These are phyloP conservation scores for Conistra vaccinii DNA, from an alignment of 2,888 invertebrate genomes.

Conservation along the genomic window DNA sequence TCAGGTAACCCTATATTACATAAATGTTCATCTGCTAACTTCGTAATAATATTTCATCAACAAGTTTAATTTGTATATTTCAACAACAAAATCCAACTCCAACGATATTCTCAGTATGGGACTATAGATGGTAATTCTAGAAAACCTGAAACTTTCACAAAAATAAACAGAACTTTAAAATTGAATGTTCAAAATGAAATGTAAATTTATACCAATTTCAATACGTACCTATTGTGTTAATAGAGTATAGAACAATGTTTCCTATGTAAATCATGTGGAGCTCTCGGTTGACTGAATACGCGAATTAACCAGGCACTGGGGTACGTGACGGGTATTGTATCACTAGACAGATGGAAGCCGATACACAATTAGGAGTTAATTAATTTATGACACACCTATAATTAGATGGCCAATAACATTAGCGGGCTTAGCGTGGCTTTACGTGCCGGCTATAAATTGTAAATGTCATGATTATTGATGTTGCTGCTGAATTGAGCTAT, in stretches of 20 bases:
- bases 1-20: neutral
- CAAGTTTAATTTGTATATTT: slow-evolving; percentile 6
- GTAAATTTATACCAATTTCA: slow-evolving; percentile 63
- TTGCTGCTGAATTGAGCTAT: neutral
- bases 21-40: neutral
- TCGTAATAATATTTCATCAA: neutral
- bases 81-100: neutral
- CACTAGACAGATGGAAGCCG: slow-evolving; percentile 75
- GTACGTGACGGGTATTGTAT: slow-evolving; percentile 65
- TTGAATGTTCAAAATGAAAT: slow-evolving; percentile 53
- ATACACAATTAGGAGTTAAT: slow-evolving; percentile 85
- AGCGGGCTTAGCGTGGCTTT: slow-evolving; percentile 74
- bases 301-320: slow-evolving; percentile 69
- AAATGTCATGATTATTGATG: slow-evolving; percentile 68
- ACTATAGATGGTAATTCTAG: neutral
- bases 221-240: slow-evolving; percentile 60
- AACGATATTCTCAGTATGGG: neutral
- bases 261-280: slow-evolving; percentile 68
- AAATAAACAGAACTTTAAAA: slow-evolving; percentile 13
- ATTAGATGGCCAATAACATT: slow-evolving; percentile 82
- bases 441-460: slow-evolving; percentile 71
- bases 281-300: slow-evolving; percentile 67
- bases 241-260: slow-evolving; percentile 63
- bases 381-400: slow-evolving; percentile 84
- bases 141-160: neutral